phyloP scores from a whole-genome alignment of 1,140 invertebrate genomes.

The Eurosta solidaginis region DNA sequence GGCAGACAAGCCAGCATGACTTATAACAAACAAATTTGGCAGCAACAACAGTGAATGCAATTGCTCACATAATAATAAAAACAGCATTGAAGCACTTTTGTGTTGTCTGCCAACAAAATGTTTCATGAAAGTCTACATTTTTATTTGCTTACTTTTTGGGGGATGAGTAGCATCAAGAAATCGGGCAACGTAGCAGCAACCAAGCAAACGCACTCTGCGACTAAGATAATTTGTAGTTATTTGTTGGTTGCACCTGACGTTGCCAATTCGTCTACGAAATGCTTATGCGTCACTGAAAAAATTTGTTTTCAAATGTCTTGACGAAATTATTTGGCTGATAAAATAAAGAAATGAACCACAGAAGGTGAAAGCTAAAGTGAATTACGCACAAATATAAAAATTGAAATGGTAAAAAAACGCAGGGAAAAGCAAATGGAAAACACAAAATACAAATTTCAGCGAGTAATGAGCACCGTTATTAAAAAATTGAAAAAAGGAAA shows the following conservation, averaged over 20 bases:
- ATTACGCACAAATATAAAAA: too few relatives aligned
- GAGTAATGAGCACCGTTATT: too few relatives aligned
- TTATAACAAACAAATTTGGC: background rate
- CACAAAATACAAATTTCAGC: too few relatives aligned
- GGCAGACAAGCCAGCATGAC: conserved; percentile 17
- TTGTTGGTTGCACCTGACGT: conserved; percentile 1
- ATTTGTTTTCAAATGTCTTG: background rate
- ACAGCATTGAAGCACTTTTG: background rate
- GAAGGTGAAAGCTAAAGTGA: background rate
- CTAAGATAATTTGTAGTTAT: background rate
- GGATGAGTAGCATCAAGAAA: background rate
- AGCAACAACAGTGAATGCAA: background rate
- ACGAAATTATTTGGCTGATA: background rate
- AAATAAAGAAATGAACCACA: too few relatives aligned
- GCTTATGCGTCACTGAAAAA: background rate
- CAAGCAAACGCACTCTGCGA: background rate
- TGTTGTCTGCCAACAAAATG: background rate
- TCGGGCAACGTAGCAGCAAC: background rate
- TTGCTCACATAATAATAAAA: conserved; percentile 5
- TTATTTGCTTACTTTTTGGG: background rate
- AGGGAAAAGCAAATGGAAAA: too few relatives aligned
- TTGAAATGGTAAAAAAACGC: too few relatives aligned
- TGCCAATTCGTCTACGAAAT: conserved; percentile 16
- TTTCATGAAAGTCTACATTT: background rate
- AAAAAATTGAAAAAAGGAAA: too few relatives aligned